Evolutionary conservation across 1,140 invertebrate genomes (phyloP), one percentile per base, ranked within the genome.

Genomic region (Philotrypesis tridentata): DNA sequence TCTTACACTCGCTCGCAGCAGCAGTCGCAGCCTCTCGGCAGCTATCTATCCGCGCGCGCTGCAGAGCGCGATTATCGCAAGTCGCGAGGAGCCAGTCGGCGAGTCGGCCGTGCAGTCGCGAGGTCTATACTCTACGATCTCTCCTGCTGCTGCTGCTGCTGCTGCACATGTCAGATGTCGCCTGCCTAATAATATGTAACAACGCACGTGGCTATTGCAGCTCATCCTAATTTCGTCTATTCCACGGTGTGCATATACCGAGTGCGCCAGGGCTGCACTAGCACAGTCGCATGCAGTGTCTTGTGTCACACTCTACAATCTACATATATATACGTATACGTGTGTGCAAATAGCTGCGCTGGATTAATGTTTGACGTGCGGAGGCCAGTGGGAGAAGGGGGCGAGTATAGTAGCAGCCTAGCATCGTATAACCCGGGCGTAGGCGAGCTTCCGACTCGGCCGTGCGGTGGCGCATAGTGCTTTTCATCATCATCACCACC

Each of bases 381-480:
- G n/a, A 60, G 14, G 65, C 31, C 6, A 9, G 68, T 70, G 79
- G 72, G 83, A 74, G 82, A 79, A 79, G 72, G 48, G 48, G 48
- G 21, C 48, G 48, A 55, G 48, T n/a, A 55, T n/a, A 21, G 17
- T 17, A n/a, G 48, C 40, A 14, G n/a, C n/a, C n/a, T 37, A 55
- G 48, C 48, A 55, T 14, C 48, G 48, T 55, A n/a, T n/a, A 55
- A n/a, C 48, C 85, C 87, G 87, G 89, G 89, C 90, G 90, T 89
- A 90, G 88, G 87, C 87, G 88, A 91, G 87, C 86, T 91, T 91
- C 85, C 84, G 85, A 87, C 82, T 86, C 84, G 82, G 84, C 87
- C 89, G 88, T 86, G 85, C 86, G 90, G 88, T 89, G 90, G 90
- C 90, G 90, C 87, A 17, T 55, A 86, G 85, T 87, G 87, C 85